Percentiles rank a stretch among this genome's conserved stretches.
These are phyloP conservation scores for Argyra leucocephala DNA, from an alignment of 2,888 invertebrate species.

Conservation along the genomic window DNA sequence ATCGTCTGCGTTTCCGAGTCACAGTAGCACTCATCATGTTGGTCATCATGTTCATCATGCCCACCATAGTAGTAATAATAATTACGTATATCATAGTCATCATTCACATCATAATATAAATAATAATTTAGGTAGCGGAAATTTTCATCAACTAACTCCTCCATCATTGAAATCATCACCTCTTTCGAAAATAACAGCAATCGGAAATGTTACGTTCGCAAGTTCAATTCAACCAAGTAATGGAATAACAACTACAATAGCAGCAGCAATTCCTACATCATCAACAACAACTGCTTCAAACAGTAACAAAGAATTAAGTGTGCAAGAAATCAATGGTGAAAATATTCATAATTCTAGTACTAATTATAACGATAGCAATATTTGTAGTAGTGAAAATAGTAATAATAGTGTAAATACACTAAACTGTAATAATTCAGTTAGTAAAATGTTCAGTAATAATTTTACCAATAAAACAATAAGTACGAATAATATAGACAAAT, in stretches of 20 bases:
- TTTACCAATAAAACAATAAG: not conserved
- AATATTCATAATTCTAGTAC: not conserved
- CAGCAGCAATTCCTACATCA: conserved; percentile 24
- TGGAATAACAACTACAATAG: not conserved
- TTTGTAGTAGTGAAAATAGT: not conserved
- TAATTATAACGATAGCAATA: not conserved
- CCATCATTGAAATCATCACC: not conserved
- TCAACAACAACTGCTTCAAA: conserved; percentile 29
- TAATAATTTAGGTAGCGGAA: conserved; percentile 16
- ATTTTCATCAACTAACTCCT: conserved; percentile 10
- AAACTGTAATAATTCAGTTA: not conserved
- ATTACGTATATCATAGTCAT: not conserved
- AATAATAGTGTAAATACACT: not conserved
- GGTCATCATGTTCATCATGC: conserved; percentile 16
- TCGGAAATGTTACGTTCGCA: conserved; percentile 14
- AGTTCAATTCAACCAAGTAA: not conserved
- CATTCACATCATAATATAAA: conserved; percentile 11
- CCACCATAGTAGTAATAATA: not conserved
- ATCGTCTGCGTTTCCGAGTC: not conserved
- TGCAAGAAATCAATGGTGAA: conserved; percentile 10
- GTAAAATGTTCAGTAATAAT: not conserved
- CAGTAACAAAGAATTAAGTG: conserved; percentile 23
- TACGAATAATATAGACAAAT: not conserved
- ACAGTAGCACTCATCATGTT: not conserved
- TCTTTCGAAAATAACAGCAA: conserved; percentile 33